Conservation (phyloP, 2,888 invertebrate species). For the Dryocosmus kuriphilus region DNA sequence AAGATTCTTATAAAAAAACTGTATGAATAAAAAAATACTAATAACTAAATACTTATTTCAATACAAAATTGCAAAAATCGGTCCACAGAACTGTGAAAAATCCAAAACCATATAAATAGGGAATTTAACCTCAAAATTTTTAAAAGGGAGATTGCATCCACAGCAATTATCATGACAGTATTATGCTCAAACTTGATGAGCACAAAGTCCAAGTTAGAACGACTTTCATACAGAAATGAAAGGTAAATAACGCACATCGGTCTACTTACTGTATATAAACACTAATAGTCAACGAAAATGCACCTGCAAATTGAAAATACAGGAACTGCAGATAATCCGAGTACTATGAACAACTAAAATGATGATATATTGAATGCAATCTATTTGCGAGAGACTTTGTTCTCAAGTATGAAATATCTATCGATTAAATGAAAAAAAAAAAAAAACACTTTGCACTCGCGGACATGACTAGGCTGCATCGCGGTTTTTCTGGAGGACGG, state of each 20-base stretch:
- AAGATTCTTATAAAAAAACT: not conserved
- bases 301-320: not conserved
- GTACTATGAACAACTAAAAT: not conserved
- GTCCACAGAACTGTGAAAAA: not conserved
- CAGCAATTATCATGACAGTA: not conserved
- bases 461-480: constrained; percentile 11
- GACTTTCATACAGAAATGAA: constrained; percentile 23
- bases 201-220: constrained; percentile 22
- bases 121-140: not conserved
- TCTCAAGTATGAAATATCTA: not conserved
- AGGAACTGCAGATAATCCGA: not conserved
- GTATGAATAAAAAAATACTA: not conserved
- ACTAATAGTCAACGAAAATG: not conserved
- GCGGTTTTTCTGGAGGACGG: constrained; percentile 6
- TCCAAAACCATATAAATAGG: not conserved
- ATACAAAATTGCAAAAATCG: not conserved
- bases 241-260: not conserved
- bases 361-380: not conserved
- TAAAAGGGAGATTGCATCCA: not conserved
- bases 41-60: not conserved
- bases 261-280: constrained; percentile 17
- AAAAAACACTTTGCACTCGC: constrained; percentile 28
- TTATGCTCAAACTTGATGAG: not conserved
- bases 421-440: constrained; percentile 6
- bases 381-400: not conserved